Evolutionary conservation across 2,797 vertebrate species (phyloP).

Genomic region (Mormyrops boulengeri): DNA sequence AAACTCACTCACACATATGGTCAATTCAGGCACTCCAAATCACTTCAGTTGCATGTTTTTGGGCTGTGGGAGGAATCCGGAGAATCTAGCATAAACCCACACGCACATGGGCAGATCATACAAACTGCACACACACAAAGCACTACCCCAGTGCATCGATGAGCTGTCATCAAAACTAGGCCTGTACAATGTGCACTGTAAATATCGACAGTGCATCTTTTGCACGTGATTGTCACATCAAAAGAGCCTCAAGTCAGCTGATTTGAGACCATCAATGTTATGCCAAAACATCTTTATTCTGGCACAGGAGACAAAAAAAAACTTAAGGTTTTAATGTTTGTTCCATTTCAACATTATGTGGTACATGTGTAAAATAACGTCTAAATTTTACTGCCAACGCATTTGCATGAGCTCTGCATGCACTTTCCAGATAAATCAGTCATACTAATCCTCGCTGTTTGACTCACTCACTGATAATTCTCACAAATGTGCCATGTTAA

Average conservation of each 20-base stretch:
- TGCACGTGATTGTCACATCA: background rate
- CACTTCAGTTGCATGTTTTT: background rate
- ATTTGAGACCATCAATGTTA: background rate
- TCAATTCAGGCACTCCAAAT: background rate
- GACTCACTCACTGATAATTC: background rate
- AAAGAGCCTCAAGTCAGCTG: background rate
- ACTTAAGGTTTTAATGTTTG: background rate
- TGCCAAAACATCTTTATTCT: background rate
- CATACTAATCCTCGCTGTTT: background rate
- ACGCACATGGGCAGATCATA: background rate
- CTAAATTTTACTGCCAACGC: background rate
- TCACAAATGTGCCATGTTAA: background rate
- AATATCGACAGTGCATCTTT: background rate
- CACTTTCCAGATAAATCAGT: background rate
- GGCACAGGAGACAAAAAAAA: background rate
- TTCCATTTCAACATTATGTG: background rate
- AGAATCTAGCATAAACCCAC: background rate
- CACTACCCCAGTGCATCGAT: background rate
- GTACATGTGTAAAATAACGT: background rate
- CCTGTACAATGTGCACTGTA: background rate
- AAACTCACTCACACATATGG: background rate
- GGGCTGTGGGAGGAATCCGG: background rate
- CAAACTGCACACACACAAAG: background rate
- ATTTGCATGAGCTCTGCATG: background rate
- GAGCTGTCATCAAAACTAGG: background rate